Evolutionary conservation across 2,888 invertebrate species (phyloP).

Genomic region (Caenorhabditis zanzibari): DNA sequence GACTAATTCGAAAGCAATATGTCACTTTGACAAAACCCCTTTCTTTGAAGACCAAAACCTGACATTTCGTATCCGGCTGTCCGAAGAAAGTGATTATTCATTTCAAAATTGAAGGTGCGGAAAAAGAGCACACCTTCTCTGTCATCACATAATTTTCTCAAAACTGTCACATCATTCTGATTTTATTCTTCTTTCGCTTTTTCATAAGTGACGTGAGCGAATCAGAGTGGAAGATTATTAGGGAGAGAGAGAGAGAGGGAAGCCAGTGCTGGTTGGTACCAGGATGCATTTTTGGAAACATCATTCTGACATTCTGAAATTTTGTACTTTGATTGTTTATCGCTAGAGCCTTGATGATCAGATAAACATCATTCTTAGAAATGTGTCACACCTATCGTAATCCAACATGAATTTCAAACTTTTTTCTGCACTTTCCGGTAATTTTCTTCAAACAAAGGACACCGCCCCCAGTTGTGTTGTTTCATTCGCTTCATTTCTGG

Average conservation of each 20-base stretch:
- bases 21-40: constrained; percentile 51
- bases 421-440: constrained; percentile 6
- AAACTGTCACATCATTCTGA: constrained; percentile 33
- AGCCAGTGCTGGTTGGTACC: background rate
- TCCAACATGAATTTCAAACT: background rate
- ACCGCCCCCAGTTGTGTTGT: background rate
- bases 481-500: background rate
- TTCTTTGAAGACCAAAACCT: background rate
- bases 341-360: too few relatives aligned
- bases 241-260: background rate
- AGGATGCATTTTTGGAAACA: background rate
- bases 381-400: background rate
- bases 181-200: background rate
- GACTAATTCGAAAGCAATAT: constrained; percentile 50
- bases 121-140: constrained; percentile 14
- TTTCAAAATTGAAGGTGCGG: constrained; percentile 18
- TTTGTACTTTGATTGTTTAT: background rate
- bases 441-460: constrained; percentile 12
- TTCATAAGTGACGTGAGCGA: background rate
- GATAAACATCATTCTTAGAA: background rate
- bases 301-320: background rate
- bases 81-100: constrained; percentile 13
- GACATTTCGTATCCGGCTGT: constrained; percentile 30
- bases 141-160: constrained; percentile 8
- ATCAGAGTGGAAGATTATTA: background rate